Evolutionary conservation across 2,888 invertebrate species (phyloP).

Genomic region (Magallana nippona): DNA sequence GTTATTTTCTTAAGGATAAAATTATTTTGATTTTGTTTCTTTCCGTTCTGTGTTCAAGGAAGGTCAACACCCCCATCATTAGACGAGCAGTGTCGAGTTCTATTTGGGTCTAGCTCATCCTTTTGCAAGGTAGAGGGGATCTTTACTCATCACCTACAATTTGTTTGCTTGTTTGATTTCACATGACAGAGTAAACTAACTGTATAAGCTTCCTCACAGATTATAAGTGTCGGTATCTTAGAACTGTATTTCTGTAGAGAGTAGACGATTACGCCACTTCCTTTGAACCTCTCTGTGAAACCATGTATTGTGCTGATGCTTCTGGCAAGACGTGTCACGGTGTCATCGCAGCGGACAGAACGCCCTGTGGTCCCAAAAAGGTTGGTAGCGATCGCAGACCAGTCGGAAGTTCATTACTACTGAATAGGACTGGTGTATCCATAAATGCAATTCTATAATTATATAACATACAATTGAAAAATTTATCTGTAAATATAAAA

Average conservation of each 20-base stretch:
- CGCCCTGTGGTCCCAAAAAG: conserved; percentile 32
- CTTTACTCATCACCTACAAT: too few species aligned
- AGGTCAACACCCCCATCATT: not conserved
- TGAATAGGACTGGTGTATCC: too few species aligned
- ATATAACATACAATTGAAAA: too few species aligned
- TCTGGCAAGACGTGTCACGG: conserved; percentile 13
- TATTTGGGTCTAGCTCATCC: not conserved
- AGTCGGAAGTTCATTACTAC: too few species aligned
- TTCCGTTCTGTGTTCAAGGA: not conserved
- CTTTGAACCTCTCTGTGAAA: conserved; percentile 22
- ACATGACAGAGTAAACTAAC: too few species aligned
- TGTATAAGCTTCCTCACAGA: too few species aligned
- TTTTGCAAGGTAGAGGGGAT: conserved; percentile 30
- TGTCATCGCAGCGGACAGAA: conserved; percentile 4
- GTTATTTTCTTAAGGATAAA: too few species aligned
- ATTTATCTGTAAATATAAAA: not conserved
- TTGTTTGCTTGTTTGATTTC: too few species aligned
- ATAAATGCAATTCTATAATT: too few species aligned
- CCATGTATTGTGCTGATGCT: conserved; percentile 23
- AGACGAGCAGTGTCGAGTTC: conserved; percentile 1
- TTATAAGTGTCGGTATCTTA: not conserved
- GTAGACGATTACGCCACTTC: conserved; percentile 3
- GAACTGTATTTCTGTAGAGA: not conserved
- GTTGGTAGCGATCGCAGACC: not conserved
- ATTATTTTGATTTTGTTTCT: too few species aligned